Conservation (phyloP, 2,888 invertebrate genomes). For the Rhagonycha fulva region DNA sequence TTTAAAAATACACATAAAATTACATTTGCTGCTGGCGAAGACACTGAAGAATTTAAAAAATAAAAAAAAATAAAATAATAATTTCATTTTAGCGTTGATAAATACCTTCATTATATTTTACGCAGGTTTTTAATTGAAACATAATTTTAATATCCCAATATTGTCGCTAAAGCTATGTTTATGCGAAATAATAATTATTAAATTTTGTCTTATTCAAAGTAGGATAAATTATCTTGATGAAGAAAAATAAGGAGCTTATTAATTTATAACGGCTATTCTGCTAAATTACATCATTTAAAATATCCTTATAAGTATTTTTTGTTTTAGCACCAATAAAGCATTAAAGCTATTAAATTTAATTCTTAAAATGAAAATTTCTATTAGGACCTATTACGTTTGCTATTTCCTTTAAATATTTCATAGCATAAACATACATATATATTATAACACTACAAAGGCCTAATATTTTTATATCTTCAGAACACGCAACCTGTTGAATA, state of each 20-base stretch:
- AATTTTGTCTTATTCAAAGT: neutral
- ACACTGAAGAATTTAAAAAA: neutral
- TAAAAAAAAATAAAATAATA: neutral
- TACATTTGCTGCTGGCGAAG: neutral
- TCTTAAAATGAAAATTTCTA: neutral
- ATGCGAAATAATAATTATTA: neutral
- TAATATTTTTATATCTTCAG: neutral
- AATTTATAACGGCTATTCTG: neutral
- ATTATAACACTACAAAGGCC: neutral
- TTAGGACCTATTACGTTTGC: neutral
- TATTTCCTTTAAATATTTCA: neutral
- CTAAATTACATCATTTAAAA: neutral
- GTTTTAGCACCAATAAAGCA: neutral
- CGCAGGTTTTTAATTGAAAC: constrained; percentile 1
- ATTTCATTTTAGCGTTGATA: neutral
- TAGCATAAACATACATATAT: neutral
- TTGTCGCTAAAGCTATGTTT: neutral
- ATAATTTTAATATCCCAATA: neutral
- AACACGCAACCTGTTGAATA: neutral
- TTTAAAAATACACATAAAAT: neutral
- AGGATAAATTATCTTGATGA: neutral
- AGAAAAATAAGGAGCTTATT: neutral
- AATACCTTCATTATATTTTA: neutral
- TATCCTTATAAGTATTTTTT: neutral
- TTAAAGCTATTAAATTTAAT: neutral